Conservation (phyloP, 1,140 invertebrate species). For the Drosophila dunni region DNA sequence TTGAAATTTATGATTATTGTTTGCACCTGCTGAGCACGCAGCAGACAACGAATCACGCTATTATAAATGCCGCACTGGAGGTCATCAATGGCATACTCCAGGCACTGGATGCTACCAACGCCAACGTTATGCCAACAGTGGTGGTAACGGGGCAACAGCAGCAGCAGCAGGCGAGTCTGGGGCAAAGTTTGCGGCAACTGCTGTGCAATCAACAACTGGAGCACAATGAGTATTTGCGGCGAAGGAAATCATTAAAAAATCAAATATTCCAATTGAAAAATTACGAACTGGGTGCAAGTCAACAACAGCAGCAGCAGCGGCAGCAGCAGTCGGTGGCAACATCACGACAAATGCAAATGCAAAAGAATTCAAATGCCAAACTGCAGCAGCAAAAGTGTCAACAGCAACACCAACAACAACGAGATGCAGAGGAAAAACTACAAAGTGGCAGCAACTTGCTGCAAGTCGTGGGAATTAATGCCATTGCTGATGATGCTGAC, state of each 20-base stretch:
- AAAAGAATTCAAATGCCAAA: conserved; percentile 75
- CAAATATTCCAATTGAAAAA: conserved; percentile 85
- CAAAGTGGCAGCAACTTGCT: conserved; percentile 58
- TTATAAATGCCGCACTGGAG: conserved; percentile 91
- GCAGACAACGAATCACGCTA: conserved; percentile 88
- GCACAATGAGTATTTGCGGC: conserved; percentile 83
- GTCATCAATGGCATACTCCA: conserved; percentile 89
- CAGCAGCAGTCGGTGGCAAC: conserved; percentile 15
- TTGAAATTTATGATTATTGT: conserved; percentile 91
- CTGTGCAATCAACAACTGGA: conserved; percentile 84
- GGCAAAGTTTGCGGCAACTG: conserved; percentile 85
- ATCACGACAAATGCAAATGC: conserved; percentile 45
- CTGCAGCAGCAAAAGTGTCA: conserved; percentile 67
- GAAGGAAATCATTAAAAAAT: conserved; percentile 85
- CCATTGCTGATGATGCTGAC: conserved; percentile 62
- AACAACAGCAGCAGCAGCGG: conserved; percentile 41
- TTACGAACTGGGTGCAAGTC: conserved; percentile 75
- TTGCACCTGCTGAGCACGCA: conserved; percentile 88
- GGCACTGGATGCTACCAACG: conserved; percentile 57
- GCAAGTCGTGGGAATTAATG: conserved; percentile 78
- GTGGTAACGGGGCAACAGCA: conserved; percentile 36
- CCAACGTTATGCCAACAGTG: conserved; percentile 19
- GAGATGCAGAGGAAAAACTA: not conserved
- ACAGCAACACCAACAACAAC: conserved; percentile 51
- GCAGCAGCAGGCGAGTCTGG: conserved; percentile 40